Base-by-base conservation (phyloP, 2,888 invertebrate genomes). In the Bombyx huttoni region DNA sequence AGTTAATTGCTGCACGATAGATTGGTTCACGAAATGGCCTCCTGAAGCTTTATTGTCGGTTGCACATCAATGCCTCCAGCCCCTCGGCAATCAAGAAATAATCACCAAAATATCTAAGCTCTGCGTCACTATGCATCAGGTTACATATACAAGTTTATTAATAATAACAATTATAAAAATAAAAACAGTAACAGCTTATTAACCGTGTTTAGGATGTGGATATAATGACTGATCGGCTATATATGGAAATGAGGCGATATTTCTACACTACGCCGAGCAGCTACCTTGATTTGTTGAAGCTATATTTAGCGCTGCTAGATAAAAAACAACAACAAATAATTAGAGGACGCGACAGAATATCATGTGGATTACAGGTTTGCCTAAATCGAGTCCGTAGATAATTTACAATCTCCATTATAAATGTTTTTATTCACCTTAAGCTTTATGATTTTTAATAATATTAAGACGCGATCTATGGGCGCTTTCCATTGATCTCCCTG, bases 11-110 rank as follows among this genome's bases (percentile, higher is more conserved):
- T 97, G 97, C 68, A 96, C 96, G 0, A 97, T 98, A 54, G 96
- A 98, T 75, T 98, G 98, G 97, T 97, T 96, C 76, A 93, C 93
- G 1, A 95, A 95, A 66, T 97, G 97, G 97, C 97, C 97, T 0
- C 90, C 92, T 10, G 97, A 97, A 68, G 97, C 97, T 12, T 82
- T 97, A 51, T 86, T 94, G 13, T 95, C 96, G 0, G 97, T 96
- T 0, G 96, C 97, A 0, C 74, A 92, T 52, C 94, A 92, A 56
- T 91, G 94, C 51, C 89, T 97, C 46, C 83, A 86, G 46, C 87
- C 90, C 10, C 82, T 94, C 1, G 90, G 89, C 1, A 75, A 90
- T 8, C 63, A 77, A 13, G 87, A 90, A 35, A 74, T 78, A 5
- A 73, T 86, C 14, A 56, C 69, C 1, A 78, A 79, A 57, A 77